Base-by-base conservation (phyloP, 2,113 vertebrate species). In the Eclectus roratus region DNA sequence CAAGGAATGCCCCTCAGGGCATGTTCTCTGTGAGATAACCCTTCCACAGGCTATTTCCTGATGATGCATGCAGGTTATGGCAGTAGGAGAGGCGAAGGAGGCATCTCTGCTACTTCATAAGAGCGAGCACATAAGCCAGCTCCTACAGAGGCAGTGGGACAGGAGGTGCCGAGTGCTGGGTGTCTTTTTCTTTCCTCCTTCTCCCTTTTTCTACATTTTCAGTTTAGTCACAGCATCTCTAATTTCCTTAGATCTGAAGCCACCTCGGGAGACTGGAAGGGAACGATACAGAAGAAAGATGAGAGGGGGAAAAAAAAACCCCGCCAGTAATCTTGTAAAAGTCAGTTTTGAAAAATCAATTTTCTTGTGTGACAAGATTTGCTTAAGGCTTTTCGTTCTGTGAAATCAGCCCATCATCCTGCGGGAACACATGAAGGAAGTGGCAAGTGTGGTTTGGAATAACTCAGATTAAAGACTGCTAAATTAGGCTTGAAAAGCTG, bases 301-400 rank as follows among this genome's bases (percentile, higher is more conserved):
- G 66, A 82, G 56, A 35, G 21, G 81, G 88, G 52, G 39, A 20
- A 35, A 87, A 91, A 88, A 82, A 58, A 35, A 24, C 56, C 33
- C 13, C 14, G 33, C 44, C 85, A 86, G 86, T 94, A 91, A 92
- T 95, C 96, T 95, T 80, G 93, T 97, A 97, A 94, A 95, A 94
- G 92, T 95, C 96, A 95, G 93, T 89, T 97, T 97, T 96, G 93
- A 96, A 96, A 97, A 97, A 97, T 97, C 97, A 91, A 93, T 96
- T 97, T 94, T 76, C 76, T 96, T 91, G 80, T 94, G 97, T 88
- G 97, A 96, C 84, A 95, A 94, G 93, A 97, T 96, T 95, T 97
- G 96, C 93, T 96, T 91, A 96, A 92, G 93, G 95, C 89, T 92
- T 92, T 95, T 95, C 61, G 65, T 91, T 94, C 92, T 96, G 90